Base-by-base conservation (phyloP, 1,140 invertebrate species). In the Teleogryllus occipitalis region DNA sequence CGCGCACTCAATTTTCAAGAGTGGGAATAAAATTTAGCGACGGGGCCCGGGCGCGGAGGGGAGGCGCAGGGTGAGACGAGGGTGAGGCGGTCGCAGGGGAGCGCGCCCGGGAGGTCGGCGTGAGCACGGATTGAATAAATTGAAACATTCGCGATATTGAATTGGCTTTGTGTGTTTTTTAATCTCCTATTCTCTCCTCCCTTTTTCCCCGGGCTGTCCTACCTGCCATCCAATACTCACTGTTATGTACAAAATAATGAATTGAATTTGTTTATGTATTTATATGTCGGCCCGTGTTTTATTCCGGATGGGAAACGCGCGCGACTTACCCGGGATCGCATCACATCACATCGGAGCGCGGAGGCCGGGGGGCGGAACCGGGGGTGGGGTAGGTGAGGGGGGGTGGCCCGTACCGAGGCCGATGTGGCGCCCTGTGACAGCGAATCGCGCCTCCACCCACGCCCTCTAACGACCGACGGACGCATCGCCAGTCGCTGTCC, bases 1-100 rank as follows among this genome's bases (percentile, higher is more conserved):
- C 78, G 47, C 54, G 78, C 78, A 78, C 78, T 78, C 78, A 78
- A 78, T 78, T 78, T 78, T 27, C 65, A 78, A 78, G 73, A 78
- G 78, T 73, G 78, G 49, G 54, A 74, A 78, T 78, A 78, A 78
- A 78, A 73, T 72, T 10, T 74, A 78, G 78, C 46, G 65, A 48
- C 46, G 75, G 46, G 27, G 75, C 18, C 7, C 14, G 18, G 46
- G 76, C 47, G n/a, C 3, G 0, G 22, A 12, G 47, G 75, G 8
- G 8, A 21, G 15, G 76, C 76, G 12, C 7, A 14, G 27, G 27
- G 27, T 5, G 27, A 39, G 27, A 39, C 27, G 27, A 39, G 22
- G 7, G 75, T 7, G 8, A 46, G 21, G 76, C 76, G 12, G 5
- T 65, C 27, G 27, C 27, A 39, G 27, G 27, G 27, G 27, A 39